A percentile compares a stretch with the other conserved stretches of the same genome.
These are phyloP conservation scores for Sorex araneus DNA, from an alignment of 2,113 vertebrate genomes.

Conservation along the genomic window DNA sequence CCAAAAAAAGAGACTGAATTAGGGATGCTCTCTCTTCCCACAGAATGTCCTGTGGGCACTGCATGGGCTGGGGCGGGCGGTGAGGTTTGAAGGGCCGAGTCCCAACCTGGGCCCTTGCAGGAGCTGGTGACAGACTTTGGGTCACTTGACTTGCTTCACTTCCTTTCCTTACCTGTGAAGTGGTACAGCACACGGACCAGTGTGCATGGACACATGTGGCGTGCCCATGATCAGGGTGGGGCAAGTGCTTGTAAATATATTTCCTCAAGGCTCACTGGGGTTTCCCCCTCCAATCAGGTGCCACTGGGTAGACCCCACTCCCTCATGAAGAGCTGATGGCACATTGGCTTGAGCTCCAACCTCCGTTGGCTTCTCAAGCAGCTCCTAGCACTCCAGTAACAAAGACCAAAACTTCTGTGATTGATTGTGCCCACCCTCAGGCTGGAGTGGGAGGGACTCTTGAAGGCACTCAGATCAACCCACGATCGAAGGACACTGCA, in stretches of 20 bases:
- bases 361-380: neutral
- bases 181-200: neutral
- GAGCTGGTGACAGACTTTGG: neutral
- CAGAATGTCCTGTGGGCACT: neutral
- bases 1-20: neutral
- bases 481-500: neutral
- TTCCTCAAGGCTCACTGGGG: no score
- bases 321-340: accelerated
- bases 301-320: accelerated
- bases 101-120: no score
- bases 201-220: neutral
- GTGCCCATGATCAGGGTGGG: no score
- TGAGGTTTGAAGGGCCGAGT: neutral
- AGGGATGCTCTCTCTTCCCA: neutral
- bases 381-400: neutral
- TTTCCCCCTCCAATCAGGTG: neutral
- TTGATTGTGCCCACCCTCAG: neutral
- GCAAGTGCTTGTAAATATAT: neutral
- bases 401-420: neutral
- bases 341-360: accelerated
- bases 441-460: no score
- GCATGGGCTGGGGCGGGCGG: neutral
- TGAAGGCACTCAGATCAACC: neutral
- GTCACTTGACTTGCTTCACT: neutral
- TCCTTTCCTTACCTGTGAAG: neutral